Conservation (phyloP, 1,140 invertebrate genomes). For the Drosophila albomicans region DNA sequence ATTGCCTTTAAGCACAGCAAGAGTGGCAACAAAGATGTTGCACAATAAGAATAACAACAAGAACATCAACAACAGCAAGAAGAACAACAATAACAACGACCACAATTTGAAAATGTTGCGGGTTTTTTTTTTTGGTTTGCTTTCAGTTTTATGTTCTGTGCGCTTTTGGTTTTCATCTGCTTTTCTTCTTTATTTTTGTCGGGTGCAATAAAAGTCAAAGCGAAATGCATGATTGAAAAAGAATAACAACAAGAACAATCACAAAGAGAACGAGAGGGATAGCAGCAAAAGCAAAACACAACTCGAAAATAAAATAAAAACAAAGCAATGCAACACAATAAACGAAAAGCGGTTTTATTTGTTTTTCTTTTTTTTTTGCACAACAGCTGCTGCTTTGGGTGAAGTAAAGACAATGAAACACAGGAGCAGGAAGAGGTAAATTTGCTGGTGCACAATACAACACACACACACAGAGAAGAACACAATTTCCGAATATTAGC, state of each 20-base stretch:
- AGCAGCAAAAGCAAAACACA: slow-evolving; percentile 41
- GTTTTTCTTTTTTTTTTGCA: slow-evolving; percentile 3
- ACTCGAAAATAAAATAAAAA: slow-evolving; percentile 36
- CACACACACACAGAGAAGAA: slow-evolving; percentile 1
- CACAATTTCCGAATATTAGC: slow-evolving; percentile 51
- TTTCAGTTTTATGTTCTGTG: slow-evolving; percentile 47
- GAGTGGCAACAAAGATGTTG: slow-evolving; percentile 62
- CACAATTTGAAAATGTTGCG: slow-evolving; percentile 63
- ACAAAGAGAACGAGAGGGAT: slow-evolving; percentile 29
- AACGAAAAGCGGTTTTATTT: slow-evolving; percentile 26
- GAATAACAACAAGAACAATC: slow-evolving; percentile 43
- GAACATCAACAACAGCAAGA: slow-evolving; percentile 47
- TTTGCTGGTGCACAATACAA: neutral
- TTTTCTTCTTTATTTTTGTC: slow-evolving; percentile 21
- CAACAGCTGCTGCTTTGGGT: neutral
- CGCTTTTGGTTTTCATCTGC: slow-evolving; percentile 26
- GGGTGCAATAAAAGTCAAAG: slow-evolving; percentile 75
- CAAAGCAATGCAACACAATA: slow-evolving; percentile 45
- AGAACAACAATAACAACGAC: slow-evolving; percentile 53
- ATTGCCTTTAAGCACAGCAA: slow-evolving; percentile 60
- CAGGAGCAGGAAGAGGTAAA: neutral
- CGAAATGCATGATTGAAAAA: slow-evolving; percentile 75
- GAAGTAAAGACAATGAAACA: neutral
- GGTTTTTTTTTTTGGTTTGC: slow-evolving; percentile 35
- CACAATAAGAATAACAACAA: slow-evolving; percentile 58